phyloP scores from a whole-genome alignment of 2,113 vertebrate species.

The Oxyura jamaicensis region DNA sequence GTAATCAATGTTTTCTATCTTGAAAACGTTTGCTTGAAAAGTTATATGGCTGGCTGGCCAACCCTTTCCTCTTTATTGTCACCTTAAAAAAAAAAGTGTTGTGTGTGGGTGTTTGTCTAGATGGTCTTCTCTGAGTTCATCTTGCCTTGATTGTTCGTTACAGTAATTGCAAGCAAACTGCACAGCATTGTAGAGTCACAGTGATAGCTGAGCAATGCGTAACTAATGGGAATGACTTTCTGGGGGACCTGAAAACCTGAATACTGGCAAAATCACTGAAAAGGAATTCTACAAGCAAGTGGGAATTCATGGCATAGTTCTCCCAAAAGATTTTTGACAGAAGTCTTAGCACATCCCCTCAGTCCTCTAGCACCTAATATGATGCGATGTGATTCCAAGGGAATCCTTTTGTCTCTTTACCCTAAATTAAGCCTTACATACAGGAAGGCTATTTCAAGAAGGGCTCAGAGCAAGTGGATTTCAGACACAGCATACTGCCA shows the following conservation, averaged over 20 bases:
- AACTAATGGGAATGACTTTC: neutral
- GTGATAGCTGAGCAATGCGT: neutral
- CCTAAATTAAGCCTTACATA: neutral
- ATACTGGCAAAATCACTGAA: neutral
- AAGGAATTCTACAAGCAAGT: neutral
- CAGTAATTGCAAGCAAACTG: neutral
- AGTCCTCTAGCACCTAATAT: neutral
- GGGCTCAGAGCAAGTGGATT: neutral
- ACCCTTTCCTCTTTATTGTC: neutral
- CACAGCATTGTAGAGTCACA: neutral
- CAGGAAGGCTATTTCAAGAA: neutral
- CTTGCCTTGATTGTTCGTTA: neutral
- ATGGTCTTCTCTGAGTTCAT: neutral
- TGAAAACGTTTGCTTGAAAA: neutral
- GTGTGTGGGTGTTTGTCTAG: neutral
- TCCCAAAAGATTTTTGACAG: neutral
- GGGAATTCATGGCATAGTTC: neutral
- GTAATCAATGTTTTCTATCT: neutral
- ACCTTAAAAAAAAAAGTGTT: neutral
- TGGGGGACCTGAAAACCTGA: neutral
- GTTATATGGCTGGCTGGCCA: neutral
- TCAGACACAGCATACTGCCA: neutral
- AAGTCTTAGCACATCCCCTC: neutral
- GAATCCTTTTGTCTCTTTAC: neutral
- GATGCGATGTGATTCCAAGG: neutral